These are phyloP conservation scores for Lota lota DNA, from an alignment of 2,113 vertebrate species.

Conservation along the genomic window DNA sequence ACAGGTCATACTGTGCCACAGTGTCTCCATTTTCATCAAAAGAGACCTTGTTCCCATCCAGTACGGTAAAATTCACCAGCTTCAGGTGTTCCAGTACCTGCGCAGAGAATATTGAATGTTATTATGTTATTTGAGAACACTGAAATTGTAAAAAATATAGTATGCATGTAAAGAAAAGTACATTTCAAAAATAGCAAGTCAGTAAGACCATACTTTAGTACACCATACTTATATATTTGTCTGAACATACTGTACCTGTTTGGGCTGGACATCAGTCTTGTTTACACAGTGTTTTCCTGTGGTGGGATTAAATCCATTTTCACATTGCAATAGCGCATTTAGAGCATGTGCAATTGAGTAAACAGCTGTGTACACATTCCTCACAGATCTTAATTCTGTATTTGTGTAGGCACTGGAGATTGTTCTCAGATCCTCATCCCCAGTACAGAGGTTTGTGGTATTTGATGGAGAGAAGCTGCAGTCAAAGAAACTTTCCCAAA, in stretches of 20 bases:
- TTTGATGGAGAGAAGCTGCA: constrained; percentile 50
- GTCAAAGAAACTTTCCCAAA: constrained; percentile 53
- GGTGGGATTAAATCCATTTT: constrained; percentile 51
- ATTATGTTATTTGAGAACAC: neutral
- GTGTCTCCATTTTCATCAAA: constrained; percentile 73
- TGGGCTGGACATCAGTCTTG: constrained; percentile 45
- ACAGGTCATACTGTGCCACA: constrained; percentile 65
- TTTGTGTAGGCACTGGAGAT: constrained; percentile 58
- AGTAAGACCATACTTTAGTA: no score
- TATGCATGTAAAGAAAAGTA: no score
- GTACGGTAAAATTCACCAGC: constrained; percentile 62
- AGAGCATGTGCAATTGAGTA: constrained; percentile 60
- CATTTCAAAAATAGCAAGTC: no score
- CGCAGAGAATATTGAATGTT: neutral
- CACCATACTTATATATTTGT: no score
- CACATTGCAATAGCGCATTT: constrained; percentile 51
- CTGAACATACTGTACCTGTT: constrained; percentile 27
- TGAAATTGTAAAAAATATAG: no score
- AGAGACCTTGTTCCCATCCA: constrained; percentile 55
- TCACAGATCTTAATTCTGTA: constrained; percentile 49
- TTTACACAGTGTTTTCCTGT: constrained; percentile 52
- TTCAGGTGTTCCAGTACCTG: constrained; percentile 66
- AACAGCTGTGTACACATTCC: constrained; percentile 61
- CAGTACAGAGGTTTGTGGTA: constrained; percentile 38
- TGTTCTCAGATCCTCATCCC: constrained; percentile 51